Evolutionary conservation across 2,113 vertebrate genomes (phyloP), one percentile per base, ranked within the genome.

Genomic region (Pipa parva): DNA sequence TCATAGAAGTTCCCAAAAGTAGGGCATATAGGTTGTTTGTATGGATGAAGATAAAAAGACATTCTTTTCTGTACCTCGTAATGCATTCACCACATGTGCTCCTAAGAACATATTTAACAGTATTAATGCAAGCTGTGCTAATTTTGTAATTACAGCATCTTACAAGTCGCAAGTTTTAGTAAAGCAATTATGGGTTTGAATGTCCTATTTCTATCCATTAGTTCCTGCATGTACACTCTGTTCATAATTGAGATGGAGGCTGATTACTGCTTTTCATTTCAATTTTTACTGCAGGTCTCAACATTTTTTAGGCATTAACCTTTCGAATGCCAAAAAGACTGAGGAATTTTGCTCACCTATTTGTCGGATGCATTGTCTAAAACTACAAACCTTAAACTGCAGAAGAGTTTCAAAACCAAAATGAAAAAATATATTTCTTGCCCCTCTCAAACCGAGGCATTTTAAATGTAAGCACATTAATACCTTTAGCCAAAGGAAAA

Each of bases 61-160:
- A 49, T 10, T 7, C 8, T 58, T 26, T 20, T 5, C 8, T 36
- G n/a, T n/a, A 33, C 4, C 36, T 7, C 52, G 33, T 45, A 45
- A 54, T 29, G n/a, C 13, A 69, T 27, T n/a, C 31, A 60, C 45
- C 37, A 10, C 33, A 29, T 18, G 25, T 13, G 4, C 46, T 29
- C 4, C 36, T 4, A 13, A 52, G 10, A 37, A 9, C 29, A 21
- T 42, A 52, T 39, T 51, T 24, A 59, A 7, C 17, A 5, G 42
- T 59, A 60, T 68, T 60, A 59, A 60, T 68, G 56, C 13, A 15
- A 42, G 45, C 29, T 25, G 26, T 51, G 56, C 12, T 69, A 59
- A 69, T 60, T 60, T 15, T 54, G 31, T 60, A 52, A 69, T 60
- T 69, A 52, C 57, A 52, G 25, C n/a, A 22, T 49, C 49, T 39